phyloP scores from a whole-genome alignment of 2,113 vertebrate genomes.

The Leuciscus idus region DNA sequence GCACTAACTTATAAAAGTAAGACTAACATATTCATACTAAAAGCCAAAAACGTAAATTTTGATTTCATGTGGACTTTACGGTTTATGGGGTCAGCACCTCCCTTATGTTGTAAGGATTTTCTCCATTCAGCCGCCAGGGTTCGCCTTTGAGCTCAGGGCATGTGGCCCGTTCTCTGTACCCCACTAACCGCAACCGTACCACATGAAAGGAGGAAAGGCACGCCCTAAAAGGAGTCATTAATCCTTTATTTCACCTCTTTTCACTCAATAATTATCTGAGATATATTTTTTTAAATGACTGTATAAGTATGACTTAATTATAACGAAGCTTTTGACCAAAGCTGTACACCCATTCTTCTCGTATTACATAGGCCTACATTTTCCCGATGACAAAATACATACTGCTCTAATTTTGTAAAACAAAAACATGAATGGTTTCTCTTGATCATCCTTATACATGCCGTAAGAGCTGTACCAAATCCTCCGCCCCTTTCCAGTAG shows the following conservation, averaged over 20 bases:
- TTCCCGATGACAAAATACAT: not conserved
- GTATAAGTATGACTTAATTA: not conserved
- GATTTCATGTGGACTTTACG: not conserved
- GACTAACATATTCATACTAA: no score
- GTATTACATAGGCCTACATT: not conserved
- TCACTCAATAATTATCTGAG: not conserved
- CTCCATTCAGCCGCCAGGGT: slow-evolving; percentile 10
- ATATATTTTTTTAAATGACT: not conserved
- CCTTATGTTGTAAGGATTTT: not conserved
- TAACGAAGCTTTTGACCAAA: not conserved
- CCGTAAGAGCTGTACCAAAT: not conserved
- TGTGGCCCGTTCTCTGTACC: not conserved
- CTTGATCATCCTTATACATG: not conserved
- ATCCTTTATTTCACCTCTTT: not conserved
- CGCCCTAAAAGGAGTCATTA: not conserved
- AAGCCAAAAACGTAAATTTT: no score
- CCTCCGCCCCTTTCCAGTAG: slow-evolving; percentile 43
- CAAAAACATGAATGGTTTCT: not conserved
- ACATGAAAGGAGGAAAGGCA: not conserved
- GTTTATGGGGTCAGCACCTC: not conserved
- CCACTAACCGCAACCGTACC: not conserved
- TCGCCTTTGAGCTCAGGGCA: not conserved
- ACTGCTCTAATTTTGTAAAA: not conserved
- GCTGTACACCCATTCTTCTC: not conserved
- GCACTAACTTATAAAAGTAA: no score